These are phyloP conservation scores for Mustela nigripes DNA, from an alignment of 2,113 vertebrate species.

Conservation along the genomic window DNA sequence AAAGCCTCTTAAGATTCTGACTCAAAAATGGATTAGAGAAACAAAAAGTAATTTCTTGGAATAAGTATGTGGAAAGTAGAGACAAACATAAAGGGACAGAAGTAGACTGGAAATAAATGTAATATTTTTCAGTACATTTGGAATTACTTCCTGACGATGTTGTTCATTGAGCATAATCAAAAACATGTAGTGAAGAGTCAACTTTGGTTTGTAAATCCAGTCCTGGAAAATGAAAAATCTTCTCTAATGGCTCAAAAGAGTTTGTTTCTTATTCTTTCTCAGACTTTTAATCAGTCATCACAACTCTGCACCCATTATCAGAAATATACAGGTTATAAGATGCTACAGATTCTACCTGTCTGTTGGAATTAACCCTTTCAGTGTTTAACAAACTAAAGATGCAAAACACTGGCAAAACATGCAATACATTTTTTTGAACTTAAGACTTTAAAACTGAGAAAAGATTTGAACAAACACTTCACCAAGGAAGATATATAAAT, in stretches of 20 bases:
- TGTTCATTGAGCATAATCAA: not conserved
- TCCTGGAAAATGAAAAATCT: not conserved
- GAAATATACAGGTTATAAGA: not conserved
- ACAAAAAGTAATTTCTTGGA: not conserved
- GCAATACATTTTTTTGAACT: not conserved
- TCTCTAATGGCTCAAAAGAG: not conserved
- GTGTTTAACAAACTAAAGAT: not conserved
- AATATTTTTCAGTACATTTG: not conserved
- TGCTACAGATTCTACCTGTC: not conserved
- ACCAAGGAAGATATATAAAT: slow-evolving; percentile 7
- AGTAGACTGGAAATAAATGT: not conserved
- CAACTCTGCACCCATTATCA: not conserved
- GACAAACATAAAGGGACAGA: not conserved
- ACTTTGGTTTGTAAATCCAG: not conserved
- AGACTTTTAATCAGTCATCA: slow-evolving; percentile 9
- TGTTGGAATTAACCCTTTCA: not conserved
- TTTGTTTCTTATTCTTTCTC: not conserved
- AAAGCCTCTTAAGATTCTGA: not conserved
- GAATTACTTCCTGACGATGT: not conserved
- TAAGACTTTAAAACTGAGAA: not conserved
- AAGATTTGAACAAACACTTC: not conserved
- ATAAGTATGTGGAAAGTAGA: not conserved
- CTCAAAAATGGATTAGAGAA: slow-evolving; percentile 38
- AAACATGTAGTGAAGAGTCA: not conserved
- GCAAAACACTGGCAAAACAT: not conserved